Conservation (phyloP, 2,113 vertebrate genomes). For the Scalopus aquaticus region DNA sequence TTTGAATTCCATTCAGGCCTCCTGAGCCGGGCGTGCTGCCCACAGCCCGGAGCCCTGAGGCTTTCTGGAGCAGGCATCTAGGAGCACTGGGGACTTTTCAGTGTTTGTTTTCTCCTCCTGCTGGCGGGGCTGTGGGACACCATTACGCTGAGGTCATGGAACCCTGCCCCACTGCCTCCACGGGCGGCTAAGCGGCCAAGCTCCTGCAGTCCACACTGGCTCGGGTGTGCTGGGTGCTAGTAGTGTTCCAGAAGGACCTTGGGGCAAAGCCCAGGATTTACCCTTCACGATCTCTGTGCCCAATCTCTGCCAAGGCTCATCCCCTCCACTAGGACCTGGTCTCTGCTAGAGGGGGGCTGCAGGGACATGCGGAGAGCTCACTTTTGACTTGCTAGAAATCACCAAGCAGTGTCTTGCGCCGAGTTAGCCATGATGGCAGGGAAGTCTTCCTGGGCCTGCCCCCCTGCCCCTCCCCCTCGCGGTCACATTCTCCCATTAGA, state of each 20-base stretch:
- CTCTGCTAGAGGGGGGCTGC: not conserved
- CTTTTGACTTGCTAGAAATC: slow-evolving; percentile 3
- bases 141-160: slow-evolving; percentile 70
- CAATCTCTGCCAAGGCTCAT: accelerated
- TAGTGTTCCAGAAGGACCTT: not conserved
- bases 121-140: slow-evolving; percentile 52
- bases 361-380: not conserved
- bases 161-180: slow-evolving; percentile 43
- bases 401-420: not conserved
- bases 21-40: slow-evolving; percentile 57
- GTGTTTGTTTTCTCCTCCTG: slow-evolving; percentile 73
- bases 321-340: not conserved
- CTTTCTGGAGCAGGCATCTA: slow-evolving; percentile 46
- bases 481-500: not conserved
- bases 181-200: not conserved
- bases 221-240: not conserved
- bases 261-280: not conserved
- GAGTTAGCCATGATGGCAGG: not conserved
- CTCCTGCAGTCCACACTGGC: not conserved
- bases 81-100: slow-evolving; percentile 58
- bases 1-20: slow-evolving; percentile 75
- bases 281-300: not conserved
- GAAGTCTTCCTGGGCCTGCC: not conserved
- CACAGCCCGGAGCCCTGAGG: not conserved
- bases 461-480: not conserved